Evolutionary conservation across 2,113 vertebrate genomes (phyloP), one percentile per base, ranked within the genome.

Genomic region (Butastur rufipennis): DNA sequence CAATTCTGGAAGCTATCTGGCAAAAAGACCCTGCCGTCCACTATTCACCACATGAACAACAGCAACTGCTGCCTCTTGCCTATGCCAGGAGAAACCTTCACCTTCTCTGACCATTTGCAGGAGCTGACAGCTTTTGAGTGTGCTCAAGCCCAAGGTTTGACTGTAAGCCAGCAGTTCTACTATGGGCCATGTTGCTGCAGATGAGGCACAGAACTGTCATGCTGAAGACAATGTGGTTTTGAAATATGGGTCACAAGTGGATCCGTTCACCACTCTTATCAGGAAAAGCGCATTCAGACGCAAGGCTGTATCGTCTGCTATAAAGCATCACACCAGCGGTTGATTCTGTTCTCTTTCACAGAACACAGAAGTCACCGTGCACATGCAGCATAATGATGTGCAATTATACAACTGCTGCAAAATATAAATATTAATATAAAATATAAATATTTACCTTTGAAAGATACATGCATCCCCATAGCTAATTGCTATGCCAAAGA

Each of bases 181-280:
- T 13, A 1, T 0, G 1, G 71, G 36, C 78, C 78, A 3, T 2
- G 65, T 6, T 73, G 93, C 88, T 47, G 80, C 94, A 84, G 88
- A 63, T 61, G 95, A 90, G 86, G 63, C 82, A 55, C 82, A 18
- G 75, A 84, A 11, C 14, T 81, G 92, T 53, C 72, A 16, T 4
- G 22, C 40, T 22, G 73, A 22, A 55, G 83, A 97, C 91, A 88
- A 82, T 73, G 78, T 59, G 66, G 40, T 5, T n/a, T 87, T 97
- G 91, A 97, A 97, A 96, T 93, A 94, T 94, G 95, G 94, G 94
- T 95, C 95, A 97, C 88, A 27, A 94, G 94, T 53, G 95, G 88
- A 59, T 80, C 78, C 61, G 58, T n/a, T 87, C 81, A 16, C 7
- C 68, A 19, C 66, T 67, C 68, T 8, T 34, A 27, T 10, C 48